phyloP scores from a whole-genome alignment of 2,797 vertebrate species.

The Macrochelys suwanniensis region DNA sequence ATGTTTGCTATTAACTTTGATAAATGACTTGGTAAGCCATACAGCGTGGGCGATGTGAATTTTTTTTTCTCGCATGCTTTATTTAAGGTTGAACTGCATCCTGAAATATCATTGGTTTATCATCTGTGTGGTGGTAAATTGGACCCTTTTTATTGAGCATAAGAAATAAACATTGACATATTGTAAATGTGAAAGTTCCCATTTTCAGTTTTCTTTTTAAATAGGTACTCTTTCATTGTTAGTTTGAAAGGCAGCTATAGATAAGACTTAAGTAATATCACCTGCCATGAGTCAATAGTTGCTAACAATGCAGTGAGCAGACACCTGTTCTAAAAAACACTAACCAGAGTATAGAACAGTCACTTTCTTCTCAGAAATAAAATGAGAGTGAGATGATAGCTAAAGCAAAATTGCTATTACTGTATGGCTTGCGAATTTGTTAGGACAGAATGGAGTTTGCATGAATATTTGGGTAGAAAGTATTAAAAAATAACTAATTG shows the following conservation, averaged over 20 bases:
- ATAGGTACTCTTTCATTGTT: not conserved
- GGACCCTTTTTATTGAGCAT: not conserved
- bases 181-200: not conserved
- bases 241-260: not conserved
- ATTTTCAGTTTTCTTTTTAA: slow-evolving; percentile 13
- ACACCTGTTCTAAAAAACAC: slow-evolving; percentile 1
- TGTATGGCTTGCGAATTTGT: not conserved
- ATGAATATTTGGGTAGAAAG: slow-evolving; percentile 36
- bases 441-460: not conserved
- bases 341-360: slow-evolving; percentile 10
- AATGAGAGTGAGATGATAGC: not conserved
- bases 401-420: not conserved
- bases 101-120: not conserved
- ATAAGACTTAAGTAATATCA: slow-evolving; percentile 5
- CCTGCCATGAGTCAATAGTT: not conserved
- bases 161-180: not conserved
- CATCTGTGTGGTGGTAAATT: not conserved
- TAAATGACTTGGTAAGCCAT: not conserved
- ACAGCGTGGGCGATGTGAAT: not conserved
- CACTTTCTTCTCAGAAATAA: not conserved
- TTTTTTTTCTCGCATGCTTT: not conserved
- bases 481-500: slow-evolving; percentile 41
- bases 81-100: not conserved
- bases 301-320: slow-evolving; percentile 31
- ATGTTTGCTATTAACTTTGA: not conserved